Conservation (phyloP, 2,888 invertebrate species). For the Dusona sp. region DNA sequence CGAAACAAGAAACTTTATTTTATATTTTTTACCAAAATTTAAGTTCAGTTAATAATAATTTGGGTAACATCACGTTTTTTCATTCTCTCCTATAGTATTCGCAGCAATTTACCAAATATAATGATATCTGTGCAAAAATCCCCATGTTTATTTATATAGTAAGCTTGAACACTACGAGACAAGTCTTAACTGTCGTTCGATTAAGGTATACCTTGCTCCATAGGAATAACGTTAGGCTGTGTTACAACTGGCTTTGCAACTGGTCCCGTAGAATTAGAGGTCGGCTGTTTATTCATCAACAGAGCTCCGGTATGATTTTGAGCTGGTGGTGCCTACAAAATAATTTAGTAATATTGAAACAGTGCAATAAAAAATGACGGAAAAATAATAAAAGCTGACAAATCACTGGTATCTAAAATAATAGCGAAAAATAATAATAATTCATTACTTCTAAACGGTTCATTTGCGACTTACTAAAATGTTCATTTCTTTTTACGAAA, state of each 20-base stretch:
- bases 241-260: slow-evolving; percentile 78
- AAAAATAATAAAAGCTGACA: not conserved
- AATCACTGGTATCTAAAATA: not conserved
- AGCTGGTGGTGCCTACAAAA: slow-evolving; percentile 79
- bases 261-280: slow-evolving; percentile 81
- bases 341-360: slow-evolving; percentile 50
- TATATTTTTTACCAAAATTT: not conserved
- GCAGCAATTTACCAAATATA: too few relatives aligned
- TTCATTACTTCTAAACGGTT: not conserved
- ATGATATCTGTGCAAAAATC: too few relatives aligned
- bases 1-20: too few relatives aligned
- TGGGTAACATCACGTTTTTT: too few relatives aligned
- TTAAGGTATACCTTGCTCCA: slow-evolving; percentile 81
- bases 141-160: too few relatives aligned
- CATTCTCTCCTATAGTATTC: too few relatives aligned
- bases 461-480: not conserved
- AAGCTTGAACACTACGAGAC: slow-evolving; percentile 25
- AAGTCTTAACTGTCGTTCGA: slow-evolving; percentile 14
- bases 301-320: slow-evolving; percentile 82
- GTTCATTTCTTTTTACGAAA: not conserved
- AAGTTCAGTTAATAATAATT: too few relatives aligned
- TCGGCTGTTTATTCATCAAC: slow-evolving; percentile 82
- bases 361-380: not conserved
- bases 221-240: slow-evolving; percentile 80
- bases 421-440: not conserved